Conservation (phyloP, 2,888 invertebrate genomes). For the Masnerella sp. region DNA sequence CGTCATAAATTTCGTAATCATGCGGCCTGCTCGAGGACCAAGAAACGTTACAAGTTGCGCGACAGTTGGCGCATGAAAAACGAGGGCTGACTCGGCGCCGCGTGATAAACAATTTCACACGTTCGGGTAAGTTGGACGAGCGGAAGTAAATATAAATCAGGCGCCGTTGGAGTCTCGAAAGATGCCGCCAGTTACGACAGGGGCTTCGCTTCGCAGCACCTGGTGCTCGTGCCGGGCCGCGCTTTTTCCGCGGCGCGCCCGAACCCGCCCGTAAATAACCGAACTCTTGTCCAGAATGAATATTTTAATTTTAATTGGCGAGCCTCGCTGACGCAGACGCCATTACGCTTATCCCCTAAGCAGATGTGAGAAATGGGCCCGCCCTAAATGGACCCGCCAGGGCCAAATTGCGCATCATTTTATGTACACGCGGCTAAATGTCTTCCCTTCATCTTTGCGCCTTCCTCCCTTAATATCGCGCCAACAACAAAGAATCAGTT, state of each 20-base stretch:
- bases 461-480: conserved; percentile 3
- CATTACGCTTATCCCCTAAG: conserved; percentile 31
- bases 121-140: conserved; percentile 59
- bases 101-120: conserved; percentile 60
- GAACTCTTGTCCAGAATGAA: conserved; percentile 59
- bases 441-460: conserved; percentile 16
- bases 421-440: conserved; percentile 19
- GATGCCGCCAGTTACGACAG: conserved; percentile 57
- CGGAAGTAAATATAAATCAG: conserved; percentile 60
- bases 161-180: conserved; percentile 56
- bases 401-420: conserved; percentile 45
- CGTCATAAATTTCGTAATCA: conserved; percentile 56
- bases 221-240: conserved; percentile 47
- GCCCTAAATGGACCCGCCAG: conserved; percentile 25
- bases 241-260: conserved; percentile 30
- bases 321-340: conserved; percentile 33
- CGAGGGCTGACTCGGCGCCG: conserved; percentile 19
- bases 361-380: conserved; percentile 52
- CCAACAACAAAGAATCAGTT: conserved; percentile 21
- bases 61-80: conserved; percentile 56
- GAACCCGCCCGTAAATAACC: conserved; percentile 52
- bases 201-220: conserved; percentile 54
- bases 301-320: conserved; percentile 60
- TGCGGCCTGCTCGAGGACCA: conserved; percentile 25
- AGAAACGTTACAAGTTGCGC: conserved; percentile 49